Percentiles rank a stretch among this genome's conserved stretches.
These are phyloP conservation scores for Anser brachyrhynchus DNA, from an alignment of 2,113 vertebrate genomes.

Conservation along the genomic window DNA sequence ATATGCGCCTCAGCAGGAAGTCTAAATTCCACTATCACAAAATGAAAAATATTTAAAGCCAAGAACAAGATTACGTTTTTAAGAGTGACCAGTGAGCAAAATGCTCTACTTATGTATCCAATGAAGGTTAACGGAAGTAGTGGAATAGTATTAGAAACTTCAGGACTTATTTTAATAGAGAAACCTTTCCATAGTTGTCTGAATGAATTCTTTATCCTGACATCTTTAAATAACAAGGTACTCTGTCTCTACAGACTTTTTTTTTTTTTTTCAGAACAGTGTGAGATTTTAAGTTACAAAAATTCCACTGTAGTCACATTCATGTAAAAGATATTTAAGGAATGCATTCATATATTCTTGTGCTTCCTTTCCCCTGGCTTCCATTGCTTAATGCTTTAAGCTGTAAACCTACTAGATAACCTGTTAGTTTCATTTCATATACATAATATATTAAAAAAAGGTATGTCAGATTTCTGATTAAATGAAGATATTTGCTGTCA, in stretches of 20 bases:
- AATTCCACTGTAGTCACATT: background rate
- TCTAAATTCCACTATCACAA: rapidly evolving
- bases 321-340: background rate
- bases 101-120: background rate
- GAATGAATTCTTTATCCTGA: background rate
- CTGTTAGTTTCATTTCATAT: background rate
- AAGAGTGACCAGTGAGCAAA: background rate
- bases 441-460: background rate
- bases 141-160: background rate
- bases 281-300: background rate
- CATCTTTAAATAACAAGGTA: background rate
- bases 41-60: background rate
- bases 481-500: background rate
- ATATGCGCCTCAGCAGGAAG: background rate
- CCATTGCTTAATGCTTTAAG: background rate
- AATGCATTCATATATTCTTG: background rate
- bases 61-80: background rate
- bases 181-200: background rate
- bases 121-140: background rate
- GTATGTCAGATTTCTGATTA: background rate
- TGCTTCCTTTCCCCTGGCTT: background rate
- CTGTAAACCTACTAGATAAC: background rate
- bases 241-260: background rate
- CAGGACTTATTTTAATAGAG: background rate
- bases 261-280: background rate